These are phyloP conservation scores for Huso huso DNA, from an alignment of 2,797 vertebrate species.

Conservation along the genomic window DNA sequence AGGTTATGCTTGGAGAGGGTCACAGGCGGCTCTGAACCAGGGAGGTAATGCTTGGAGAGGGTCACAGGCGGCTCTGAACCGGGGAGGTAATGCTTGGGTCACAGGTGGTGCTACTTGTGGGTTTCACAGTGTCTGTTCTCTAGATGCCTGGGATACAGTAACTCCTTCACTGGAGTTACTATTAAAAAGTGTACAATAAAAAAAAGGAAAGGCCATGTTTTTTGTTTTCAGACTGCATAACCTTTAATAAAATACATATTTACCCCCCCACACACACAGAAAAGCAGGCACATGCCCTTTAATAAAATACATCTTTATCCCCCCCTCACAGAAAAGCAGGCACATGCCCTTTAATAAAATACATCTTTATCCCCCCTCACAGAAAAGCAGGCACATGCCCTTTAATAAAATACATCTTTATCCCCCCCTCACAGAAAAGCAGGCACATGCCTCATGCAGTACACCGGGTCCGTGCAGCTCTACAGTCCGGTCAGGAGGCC, in stretches of 20 bases:
- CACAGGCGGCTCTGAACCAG: too few relatives aligned
- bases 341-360: slow-evolving; percentile 64
- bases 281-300: slow-evolving; percentile 61
- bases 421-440: slow-evolving; percentile 34
- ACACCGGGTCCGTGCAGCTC: slow-evolving; percentile 29
- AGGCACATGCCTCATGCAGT: slow-evolving; percentile 69
- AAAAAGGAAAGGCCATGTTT: slow-evolving; percentile 1
- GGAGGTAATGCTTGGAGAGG: too few relatives aligned
- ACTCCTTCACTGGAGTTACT: too few relatives aligned
- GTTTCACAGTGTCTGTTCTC: too few relatives aligned
- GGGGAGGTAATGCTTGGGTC: too few relatives aligned
- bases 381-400: slow-evolving; percentile 60
- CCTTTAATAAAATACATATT: slow-evolving; percentile 62
- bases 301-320: slow-evolving; percentile 54
- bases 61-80: too few relatives aligned
- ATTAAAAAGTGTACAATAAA: too few relatives aligned
- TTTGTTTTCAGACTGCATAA: slow-evolving; percentile 51
- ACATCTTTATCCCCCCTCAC: slow-evolving; percentile 42
- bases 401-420: slow-evolving; percentile 57
- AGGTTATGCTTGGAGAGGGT: too few relatives aligned
- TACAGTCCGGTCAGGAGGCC: too few relatives aligned
- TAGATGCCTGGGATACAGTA: too few relatives aligned
- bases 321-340: slow-evolving; percentile 44
- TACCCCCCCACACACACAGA: slow-evolving; percentile 29
- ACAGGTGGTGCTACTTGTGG: too few relatives aligned